Percentiles rank a stretch among this genome's conserved stretches.
Evolutionary conservation across 2,888 invertebrate genomes (phyloP).

Genomic region (Philopedon plagiatum): DNA sequence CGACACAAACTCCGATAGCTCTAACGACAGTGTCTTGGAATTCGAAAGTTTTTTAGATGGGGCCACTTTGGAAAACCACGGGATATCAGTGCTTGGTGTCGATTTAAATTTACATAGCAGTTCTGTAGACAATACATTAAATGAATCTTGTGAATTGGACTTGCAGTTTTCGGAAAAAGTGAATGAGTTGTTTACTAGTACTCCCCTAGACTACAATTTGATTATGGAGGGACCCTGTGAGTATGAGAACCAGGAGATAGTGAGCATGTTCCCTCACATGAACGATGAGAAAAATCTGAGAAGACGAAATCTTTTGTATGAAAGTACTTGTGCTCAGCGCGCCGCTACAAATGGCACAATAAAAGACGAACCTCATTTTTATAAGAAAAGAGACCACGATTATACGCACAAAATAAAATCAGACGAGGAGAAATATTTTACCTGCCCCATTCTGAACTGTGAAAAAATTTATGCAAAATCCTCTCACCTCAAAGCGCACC

Average conservation of each 20-base stretch:
- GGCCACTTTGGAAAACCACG: slow-evolving; percentile 49
- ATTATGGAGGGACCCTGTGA: slow-evolving; percentile 52
- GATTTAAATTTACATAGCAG: slow-evolving; percentile 59
- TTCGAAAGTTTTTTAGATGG: slow-evolving; percentile 44
- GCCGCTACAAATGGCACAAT: slow-evolving; percentile 41
- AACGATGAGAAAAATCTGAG: slow-evolving; percentile 65
- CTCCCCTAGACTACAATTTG: slow-evolving; percentile 55
- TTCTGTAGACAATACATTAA: slow-evolving; percentile 52
- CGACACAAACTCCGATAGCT: slow-evolving; percentile 29
- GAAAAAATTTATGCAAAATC: slow-evolving; percentile 90
- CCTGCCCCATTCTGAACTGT: slow-evolving; percentile 80
- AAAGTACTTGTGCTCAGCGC: slow-evolving; percentile 59
- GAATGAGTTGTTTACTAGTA: slow-evolving; percentile 58
- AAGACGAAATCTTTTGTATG: slow-evolving; percentile 66
- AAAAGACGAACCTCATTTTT: slow-evolving; percentile 50
- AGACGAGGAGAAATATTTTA: slow-evolving; percentile 73
- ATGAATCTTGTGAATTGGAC: slow-evolving; percentile 57
- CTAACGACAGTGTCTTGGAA: slow-evolving; percentile 23
- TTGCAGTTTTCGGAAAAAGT: slow-evolving; percentile 54
- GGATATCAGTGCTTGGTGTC: slow-evolving; percentile 62
- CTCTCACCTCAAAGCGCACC: slow-evolving; percentile 90
- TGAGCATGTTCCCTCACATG: slow-evolving; percentile 66
- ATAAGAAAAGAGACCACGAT: slow-evolving; percentile 58
- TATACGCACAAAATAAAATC: slow-evolving; percentile 60
- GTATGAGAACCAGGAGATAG: slow-evolving; percentile 54